phyloP scores from a whole-genome alignment of 1,140 invertebrate genomes.

The Bombus superbus region DNA sequence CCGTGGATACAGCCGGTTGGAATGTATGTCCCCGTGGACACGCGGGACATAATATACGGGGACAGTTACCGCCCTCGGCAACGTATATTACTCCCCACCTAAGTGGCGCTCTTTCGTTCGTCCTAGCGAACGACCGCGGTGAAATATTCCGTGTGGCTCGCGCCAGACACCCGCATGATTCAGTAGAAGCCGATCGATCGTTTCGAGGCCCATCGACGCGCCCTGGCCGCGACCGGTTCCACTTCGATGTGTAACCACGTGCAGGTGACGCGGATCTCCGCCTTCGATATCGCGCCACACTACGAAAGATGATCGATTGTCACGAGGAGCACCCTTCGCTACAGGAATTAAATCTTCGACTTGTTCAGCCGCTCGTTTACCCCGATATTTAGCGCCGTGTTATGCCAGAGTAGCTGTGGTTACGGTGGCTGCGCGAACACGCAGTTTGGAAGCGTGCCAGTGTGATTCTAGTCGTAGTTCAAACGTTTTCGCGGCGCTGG shows the following conservation, averaged over 20 bases:
- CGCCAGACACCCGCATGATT: slow-evolving; percentile 40
- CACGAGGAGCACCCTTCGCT: no score
- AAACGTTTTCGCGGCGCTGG: neutral
- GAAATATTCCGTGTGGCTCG: slow-evolving; percentile 50
- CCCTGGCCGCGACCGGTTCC: neutral
- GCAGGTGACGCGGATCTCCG: slow-evolving; percentile 5
- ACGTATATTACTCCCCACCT: slow-evolving; percentile 74
- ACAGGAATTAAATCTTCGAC: slow-evolving; percentile 23
- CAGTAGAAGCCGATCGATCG: slow-evolving; percentile 48
- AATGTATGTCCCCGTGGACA: slow-evolving; percentile 74
- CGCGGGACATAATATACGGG: slow-evolving; percentile 77
- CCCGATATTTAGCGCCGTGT: neutral
- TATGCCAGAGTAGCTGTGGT: neutral
- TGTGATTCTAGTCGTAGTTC: neutral
- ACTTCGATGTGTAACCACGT: neutral
- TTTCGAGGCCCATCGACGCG: slow-evolving; percentile 24
- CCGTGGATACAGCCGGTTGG: slow-evolving; percentile 63
- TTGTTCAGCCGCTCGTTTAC: neutral
- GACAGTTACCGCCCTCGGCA: slow-evolving; percentile 75
- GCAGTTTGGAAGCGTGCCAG: neutral
- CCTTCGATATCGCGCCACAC: neutral
- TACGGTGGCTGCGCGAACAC: neutral
- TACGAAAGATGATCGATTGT: neutral
- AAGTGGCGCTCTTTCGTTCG: slow-evolving; percentile 69
- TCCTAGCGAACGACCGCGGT: slow-evolving; percentile 29